A percentile compares a stretch with the other conserved stretches of the same genome.
phyloP scores from a whole-genome alignment of 2,888 invertebrate genomes.

The Cheilosia vernalis region DNA sequence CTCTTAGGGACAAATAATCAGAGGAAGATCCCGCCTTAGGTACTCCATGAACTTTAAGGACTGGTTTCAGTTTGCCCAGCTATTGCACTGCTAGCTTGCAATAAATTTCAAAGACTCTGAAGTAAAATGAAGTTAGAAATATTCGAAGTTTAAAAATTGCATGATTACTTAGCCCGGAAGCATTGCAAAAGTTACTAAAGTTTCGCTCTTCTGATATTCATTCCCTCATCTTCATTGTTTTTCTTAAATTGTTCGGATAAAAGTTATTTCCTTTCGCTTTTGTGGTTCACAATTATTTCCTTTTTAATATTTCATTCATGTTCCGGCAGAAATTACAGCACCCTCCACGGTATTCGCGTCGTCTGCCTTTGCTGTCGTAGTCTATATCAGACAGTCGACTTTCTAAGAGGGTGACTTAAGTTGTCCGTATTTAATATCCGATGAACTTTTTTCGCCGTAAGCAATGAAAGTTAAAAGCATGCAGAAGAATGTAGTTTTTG shows the following conservation, averaged over 20 bases:
- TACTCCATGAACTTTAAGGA: no score
- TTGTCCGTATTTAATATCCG: conserved; percentile 4
- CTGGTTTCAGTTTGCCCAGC: no score
- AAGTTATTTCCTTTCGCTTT: conserved; percentile 23
- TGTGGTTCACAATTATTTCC: conserved; percentile 15
- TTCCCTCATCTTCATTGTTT: neutral
- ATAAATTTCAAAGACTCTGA: no score
- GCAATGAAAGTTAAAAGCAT: neutral
- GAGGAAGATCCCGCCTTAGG: no score
- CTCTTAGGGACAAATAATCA: no score
- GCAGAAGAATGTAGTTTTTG: no score
- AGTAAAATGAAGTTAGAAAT: no score
- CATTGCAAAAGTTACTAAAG: no score
- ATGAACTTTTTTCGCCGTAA: neutral
- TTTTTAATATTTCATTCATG: conserved; percentile 6
- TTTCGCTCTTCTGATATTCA: no score
- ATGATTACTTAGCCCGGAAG: no score
- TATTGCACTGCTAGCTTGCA: no score
- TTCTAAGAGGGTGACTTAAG: neutral
- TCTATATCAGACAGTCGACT: neutral
- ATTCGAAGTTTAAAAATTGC: no score
- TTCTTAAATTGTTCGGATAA: conserved; percentile 7
- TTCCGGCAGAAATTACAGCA: conserved; percentile 3
- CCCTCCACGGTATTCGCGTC: conserved; percentile 1
- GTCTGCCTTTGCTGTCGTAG: neutral